These are phyloP conservation scores for Neuroterus valhalla DNA, from an alignment of 1,140 invertebrate genomes.

Conservation along the genomic window DNA sequence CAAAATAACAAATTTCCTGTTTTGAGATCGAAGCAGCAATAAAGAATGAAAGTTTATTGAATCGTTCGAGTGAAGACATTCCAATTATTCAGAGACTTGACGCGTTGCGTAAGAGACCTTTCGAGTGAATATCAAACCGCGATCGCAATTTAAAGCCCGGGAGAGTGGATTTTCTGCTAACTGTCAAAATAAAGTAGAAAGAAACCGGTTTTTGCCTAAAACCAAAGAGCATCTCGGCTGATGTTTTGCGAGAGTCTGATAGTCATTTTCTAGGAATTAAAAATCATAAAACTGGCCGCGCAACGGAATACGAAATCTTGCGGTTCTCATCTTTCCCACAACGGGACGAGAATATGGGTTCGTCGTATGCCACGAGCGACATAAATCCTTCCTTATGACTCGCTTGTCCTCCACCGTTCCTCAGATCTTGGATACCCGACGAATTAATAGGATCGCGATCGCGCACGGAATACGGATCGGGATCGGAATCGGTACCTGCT, in stretches of 20 bases:
- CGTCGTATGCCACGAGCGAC: conserved; percentile 40
- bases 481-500: conserved; percentile 36
- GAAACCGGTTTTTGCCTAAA: conserved; percentile 17
- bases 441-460: conserved; percentile 66
- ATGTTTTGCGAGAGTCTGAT: conserved; percentile 22
- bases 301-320: conserved; percentile 59
- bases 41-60: conserved; percentile 25
- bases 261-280: conserved; percentile 59
- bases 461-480: conserved; percentile 54
- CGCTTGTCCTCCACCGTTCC: conserved; percentile 45
- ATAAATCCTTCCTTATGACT: conserved; percentile 64
- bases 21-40: background rate
- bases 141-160: background rate
- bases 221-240: background rate
- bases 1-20: background rate
- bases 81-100: conserved; percentile 14
- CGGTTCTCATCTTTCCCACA: conserved; percentile 30
- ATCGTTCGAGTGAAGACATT: conserved; percentile 22
- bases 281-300: conserved; percentile 58
- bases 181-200: conserved; percentile 20
- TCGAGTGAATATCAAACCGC: background rate
- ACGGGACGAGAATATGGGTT: background rate
- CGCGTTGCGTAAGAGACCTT: background rate
- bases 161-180: background rate
- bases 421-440: conserved; percentile 59